Evolutionary conservation across 2,113 vertebrate genomes (phyloP).

Genomic region (Artemisiospiza belli): DNA sequence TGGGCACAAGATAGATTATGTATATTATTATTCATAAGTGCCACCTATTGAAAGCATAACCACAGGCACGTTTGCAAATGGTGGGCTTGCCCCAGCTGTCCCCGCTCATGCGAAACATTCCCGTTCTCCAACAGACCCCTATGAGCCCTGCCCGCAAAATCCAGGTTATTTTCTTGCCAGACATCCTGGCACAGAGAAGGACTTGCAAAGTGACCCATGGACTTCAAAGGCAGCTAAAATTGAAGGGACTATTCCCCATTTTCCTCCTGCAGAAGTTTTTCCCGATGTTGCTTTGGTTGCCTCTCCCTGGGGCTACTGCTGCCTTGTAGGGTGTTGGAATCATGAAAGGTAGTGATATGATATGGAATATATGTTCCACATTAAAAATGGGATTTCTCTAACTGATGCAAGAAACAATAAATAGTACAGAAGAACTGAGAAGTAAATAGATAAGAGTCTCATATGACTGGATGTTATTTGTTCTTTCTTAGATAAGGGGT

Average conservation of each 20-base stretch:
- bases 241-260: background rate
- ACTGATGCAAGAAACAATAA: background rate
- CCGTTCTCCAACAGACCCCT: background rate
- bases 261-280: background rate
- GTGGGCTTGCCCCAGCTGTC: constrained; percentile 42
- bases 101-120: background rate
- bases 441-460: background rate
- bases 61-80: constrained; percentile 46
- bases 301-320: background rate
- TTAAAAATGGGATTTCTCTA: background rate
- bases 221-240: background rate
- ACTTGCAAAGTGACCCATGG: background rate
- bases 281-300: background rate
- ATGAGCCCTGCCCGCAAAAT: background rate
- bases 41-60: constrained; percentile 62
- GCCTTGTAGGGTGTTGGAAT: background rate
- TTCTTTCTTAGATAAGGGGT: background rate
- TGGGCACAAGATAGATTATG: constrained; percentile 64
- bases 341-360: background rate
- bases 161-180: background rate
- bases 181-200: background rate
- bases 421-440: background rate
- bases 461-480: background rate
- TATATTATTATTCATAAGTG: constrained; percentile 68
- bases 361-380: background rate